Percentiles rank a stretch among this genome's conserved stretches.
phyloP scores from a whole-genome alignment of 2,888 invertebrate species.

The Cacoxenus indagator region DNA sequence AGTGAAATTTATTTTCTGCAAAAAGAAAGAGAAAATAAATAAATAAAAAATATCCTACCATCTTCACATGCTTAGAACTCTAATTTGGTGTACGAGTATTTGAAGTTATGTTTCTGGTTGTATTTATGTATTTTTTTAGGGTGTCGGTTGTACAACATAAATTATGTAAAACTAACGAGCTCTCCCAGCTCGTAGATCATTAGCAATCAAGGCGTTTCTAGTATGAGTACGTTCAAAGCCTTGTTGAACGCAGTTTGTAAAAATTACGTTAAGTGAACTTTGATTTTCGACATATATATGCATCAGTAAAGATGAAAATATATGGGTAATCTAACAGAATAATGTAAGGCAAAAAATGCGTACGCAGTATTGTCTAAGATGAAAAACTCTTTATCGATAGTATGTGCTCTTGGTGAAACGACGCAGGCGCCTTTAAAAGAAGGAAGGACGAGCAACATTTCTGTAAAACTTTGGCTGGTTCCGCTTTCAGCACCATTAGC shows the following conservation, averaged over 20 bases:
- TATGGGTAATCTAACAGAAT: too few relatives aligned
- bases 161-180: constrained; percentile 60
- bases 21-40: constrained; percentile 2
- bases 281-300: too few relatives aligned
- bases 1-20: constrained; percentile 64
- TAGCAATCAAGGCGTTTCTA: neutral
- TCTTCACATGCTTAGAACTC: too few relatives aligned
- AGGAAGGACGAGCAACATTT: too few relatives aligned
- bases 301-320: too few relatives aligned
- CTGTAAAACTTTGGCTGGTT: neutral
- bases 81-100: constrained; percentile 32
- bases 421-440: too few relatives aligned
- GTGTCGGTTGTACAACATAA: constrained; percentile 46
- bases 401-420: too few relatives aligned
- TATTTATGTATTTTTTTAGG: neutral
- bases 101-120: neutral
- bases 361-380: too few relatives aligned
- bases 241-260: too few relatives aligned
- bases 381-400: too few relatives aligned
- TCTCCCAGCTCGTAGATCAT: constrained; percentile 53
- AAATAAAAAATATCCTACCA: neutral
- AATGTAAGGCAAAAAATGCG: too few relatives aligned
- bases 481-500: neutral
- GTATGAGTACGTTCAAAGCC: neutral
- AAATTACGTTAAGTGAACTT: too few relatives aligned